Evolutionary conservation across 2,888 invertebrate genomes (phyloP), one percentile per base, ranked within the genome.

Genomic region (Andrena bicolor): DNA sequence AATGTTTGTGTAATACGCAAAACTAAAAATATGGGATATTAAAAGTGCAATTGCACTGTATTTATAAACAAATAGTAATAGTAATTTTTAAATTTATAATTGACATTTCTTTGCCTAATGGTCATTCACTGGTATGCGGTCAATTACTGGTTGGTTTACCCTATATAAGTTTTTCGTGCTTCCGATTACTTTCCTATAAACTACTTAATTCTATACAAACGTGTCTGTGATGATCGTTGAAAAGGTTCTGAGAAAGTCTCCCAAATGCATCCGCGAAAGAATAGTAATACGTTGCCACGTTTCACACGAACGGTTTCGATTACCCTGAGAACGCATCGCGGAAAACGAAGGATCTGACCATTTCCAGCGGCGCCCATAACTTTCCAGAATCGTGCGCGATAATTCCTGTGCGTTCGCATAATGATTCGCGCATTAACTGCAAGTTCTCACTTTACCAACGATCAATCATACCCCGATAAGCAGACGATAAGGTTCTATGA

Each of bases 381-480:
- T 76, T 63, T 63, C 58, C 26, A 7, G 41, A 51, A 51, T 51
- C 28, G n/a, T 49, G 51, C 48, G 35, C 78, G 56, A 69, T 68
- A 80, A 80, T 73, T 76, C 72, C 51, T 76, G 68, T 49, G 53
- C 61, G 30, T 76, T 58, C 61, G 69, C 60, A 65, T 68, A 76
- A 82, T 76, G 82, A 82, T 77, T 70, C 78, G 63, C 56, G 66
- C 69, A 76, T 83, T 83, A 81, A 63, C 73, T 51, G 64, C 56
- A 71, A 65, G 77, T 77, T 77, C 83, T 82, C 75, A 61, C 65
- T 68, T 82, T 83, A 74, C 82, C 66, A 8, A 49, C 66, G 61
- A 82, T 82, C 71, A 70, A 32, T 82, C 82, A 83, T 82, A 78
- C 63, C 48, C 65, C 58, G 80, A 80, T 80, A 71, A 80, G 63